phyloP scores from a whole-genome alignment of 2,888 invertebrate species.

The Helicoverpa assulta region DNA sequence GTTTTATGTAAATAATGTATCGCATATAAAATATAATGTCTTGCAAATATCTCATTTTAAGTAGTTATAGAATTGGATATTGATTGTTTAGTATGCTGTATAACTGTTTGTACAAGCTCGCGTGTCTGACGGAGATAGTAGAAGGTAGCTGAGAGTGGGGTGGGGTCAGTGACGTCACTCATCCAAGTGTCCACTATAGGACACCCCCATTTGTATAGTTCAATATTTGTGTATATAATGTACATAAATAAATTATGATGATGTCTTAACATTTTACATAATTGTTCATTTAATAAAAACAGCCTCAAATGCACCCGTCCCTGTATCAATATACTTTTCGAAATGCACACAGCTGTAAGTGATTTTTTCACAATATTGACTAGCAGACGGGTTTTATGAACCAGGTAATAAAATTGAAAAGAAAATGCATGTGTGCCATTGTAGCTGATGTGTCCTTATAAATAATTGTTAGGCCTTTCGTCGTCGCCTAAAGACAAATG shows the following conservation, averaged over 20 bases:
- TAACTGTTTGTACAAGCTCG: slow-evolving; percentile 16
- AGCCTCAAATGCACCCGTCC: slow-evolving; percentile 21
- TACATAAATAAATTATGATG: slow-evolving; percentile 45
- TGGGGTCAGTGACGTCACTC: neutral
- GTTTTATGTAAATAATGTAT: slow-evolving; percentile 60
- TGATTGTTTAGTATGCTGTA: slow-evolving; percentile 30
- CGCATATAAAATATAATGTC: slow-evolving; percentile 48
- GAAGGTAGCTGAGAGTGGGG: neutral
- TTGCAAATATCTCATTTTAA: slow-evolving; percentile 59
- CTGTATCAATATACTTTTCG: slow-evolving; percentile 31
- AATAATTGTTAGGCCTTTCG: neutral
- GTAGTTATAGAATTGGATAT: slow-evolving; percentile 54
- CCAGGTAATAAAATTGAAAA: too few relatives aligned
- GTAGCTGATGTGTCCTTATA: neutral
- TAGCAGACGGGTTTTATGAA: too few relatives aligned
- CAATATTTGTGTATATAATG: slow-evolving; percentile 44
- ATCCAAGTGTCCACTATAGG: slow-evolving; percentile 3
- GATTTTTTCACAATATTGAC: neutral
- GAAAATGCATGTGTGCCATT: neutral
- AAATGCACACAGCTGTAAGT: neutral
- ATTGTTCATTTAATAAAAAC: slow-evolving; percentile 26
- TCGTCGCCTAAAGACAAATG: too few relatives aligned
- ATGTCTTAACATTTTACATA: slow-evolving; percentile 17
- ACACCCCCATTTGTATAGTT: slow-evolving; percentile 21
- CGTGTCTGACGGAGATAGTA: slow-evolving; percentile 1